Percentiles rank a stretch among this genome's conserved stretches.
Conservation (phyloP, 2,113 vertebrate genomes). For the Orcinus orca region DNA sequence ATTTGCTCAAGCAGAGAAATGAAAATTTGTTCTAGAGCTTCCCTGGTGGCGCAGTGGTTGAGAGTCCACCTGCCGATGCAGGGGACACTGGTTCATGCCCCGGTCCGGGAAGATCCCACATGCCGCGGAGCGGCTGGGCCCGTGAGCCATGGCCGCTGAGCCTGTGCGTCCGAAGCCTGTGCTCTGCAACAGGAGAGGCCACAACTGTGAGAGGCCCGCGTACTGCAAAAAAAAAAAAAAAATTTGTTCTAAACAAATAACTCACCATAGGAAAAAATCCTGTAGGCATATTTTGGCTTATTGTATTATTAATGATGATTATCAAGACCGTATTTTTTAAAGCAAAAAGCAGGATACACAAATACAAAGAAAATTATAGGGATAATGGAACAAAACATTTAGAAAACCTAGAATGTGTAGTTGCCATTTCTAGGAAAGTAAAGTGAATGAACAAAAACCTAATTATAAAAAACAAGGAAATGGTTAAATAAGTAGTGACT, state of each 20-base stretch:
- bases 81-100: too few relatives aligned
- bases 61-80: too few relatives aligned
- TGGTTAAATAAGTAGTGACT: not conserved
- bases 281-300: not conserved
- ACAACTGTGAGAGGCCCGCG: too few relatives aligned
- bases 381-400: not conserved
- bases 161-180: too few relatives aligned
- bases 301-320: not conserved
- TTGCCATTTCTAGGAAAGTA: constrained; percentile 29
- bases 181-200: too few relatives aligned
- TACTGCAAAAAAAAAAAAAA: not conserved
- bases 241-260: constrained; percentile 41
- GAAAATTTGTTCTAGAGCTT: not conserved
- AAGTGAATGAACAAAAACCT: constrained; percentile 32
- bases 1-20: not conserved
- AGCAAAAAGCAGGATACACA: not conserved
- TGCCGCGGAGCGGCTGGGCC: too few relatives aligned
- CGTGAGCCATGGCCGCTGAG: too few relatives aligned
- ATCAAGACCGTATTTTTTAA: not conserved
- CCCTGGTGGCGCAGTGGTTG: too few relatives aligned
- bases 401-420: not conserved
- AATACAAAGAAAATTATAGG: not conserved
- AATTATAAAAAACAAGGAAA: constrained; percentile 31
- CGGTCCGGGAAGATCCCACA: too few relatives aligned
- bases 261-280: not conserved